phyloP scores from a whole-genome alignment of 2,113 vertebrate genomes.

The Reinhardtius hippoglossoides region DNA sequence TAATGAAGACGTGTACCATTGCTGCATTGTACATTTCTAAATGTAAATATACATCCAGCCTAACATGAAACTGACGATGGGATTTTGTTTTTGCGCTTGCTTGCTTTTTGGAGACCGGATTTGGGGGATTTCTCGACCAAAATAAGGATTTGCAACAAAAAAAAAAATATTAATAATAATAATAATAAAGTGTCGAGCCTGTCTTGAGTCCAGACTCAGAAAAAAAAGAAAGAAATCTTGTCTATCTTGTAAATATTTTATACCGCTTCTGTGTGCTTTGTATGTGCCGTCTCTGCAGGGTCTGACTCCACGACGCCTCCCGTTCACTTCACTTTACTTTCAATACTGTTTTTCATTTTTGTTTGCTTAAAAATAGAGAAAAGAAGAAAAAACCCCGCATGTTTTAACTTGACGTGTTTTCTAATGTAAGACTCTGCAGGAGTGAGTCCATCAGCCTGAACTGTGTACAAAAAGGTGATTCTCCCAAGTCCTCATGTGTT shows the following conservation, averaged over 20 bases:
- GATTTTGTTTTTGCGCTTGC: conserved; percentile 57
- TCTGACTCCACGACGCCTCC: conserved; percentile 41
- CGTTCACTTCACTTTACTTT: conserved; percentile 48
- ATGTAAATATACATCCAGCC: conserved; percentile 72
- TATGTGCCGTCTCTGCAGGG: conserved; percentile 56
- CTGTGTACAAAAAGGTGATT: conserved; percentile 81
- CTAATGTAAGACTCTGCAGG: conserved; percentile 76
- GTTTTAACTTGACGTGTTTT: conserved; percentile 77
- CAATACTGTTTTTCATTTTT: conserved; percentile 49
- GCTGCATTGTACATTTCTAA: conserved; percentile 78
- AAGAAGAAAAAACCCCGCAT: conserved; percentile 61
- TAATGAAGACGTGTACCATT: conserved; percentile 81
- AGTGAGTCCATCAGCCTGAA: conserved; percentile 69
- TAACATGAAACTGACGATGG: conserved; percentile 70
- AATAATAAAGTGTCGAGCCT: conserved; percentile 31
- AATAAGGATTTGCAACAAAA: conserved; percentile 47
- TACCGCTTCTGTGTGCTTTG: conserved; percentile 74
- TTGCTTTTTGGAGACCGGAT: conserved; percentile 56
- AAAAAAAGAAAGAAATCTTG: conserved; percentile 15
- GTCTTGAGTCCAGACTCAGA: conserved; percentile 33
- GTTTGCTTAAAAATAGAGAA: conserved; percentile 61
- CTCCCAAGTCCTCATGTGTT: conserved; percentile 76
- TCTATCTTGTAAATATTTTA: conserved; percentile 66
- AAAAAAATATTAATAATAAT: conserved; percentile 26
- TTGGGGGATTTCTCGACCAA: conserved; percentile 23